Evolutionary conservation across 2,888 invertebrate species (phyloP).

Genomic region (Mycalesis mineus): DNA sequence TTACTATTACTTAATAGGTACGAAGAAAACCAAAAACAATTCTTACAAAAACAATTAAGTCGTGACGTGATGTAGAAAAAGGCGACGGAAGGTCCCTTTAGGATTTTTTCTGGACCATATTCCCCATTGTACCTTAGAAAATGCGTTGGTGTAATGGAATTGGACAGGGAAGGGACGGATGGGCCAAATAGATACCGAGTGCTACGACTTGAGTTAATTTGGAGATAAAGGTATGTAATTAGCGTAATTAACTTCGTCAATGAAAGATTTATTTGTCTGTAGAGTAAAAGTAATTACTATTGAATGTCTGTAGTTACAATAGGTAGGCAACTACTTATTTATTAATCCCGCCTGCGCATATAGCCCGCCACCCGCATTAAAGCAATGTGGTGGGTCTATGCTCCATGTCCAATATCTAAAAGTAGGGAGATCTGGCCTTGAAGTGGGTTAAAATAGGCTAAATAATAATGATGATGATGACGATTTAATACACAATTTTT

Average conservation of each 20-base stretch:
- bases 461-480: too few relatives aligned
- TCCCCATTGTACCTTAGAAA: conserved; percentile 41
- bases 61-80: conserved; percentile 23
- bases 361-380: too few relatives aligned
- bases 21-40: conserved; percentile 13
- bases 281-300: too few relatives aligned
- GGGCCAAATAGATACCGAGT: conserved; percentile 48
- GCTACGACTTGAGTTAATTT: conserved; percentile 32
- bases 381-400: too few relatives aligned
- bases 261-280: neutral
- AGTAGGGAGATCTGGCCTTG: too few relatives aligned
- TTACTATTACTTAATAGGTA: conserved; percentile 1
- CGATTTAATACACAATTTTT: too few relatives aligned
- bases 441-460: too few relatives aligned
- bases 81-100: neutral
- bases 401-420: too few relatives aligned
- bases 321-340: too few relatives aligned
- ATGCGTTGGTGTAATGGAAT: conserved; percentile 55
- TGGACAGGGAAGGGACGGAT: conserved; percentile 47
- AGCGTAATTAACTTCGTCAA: conserved; percentile 50
- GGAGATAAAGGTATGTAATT: conserved; percentile 48
- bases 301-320: too few relatives aligned
- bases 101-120: conserved; percentile 25
- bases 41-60: conserved; percentile 31
- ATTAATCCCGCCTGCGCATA: too few relatives aligned